phyloP scores from a whole-genome alignment of 2,888 invertebrate genomes.

The Conops quadrifasciatus region DNA sequence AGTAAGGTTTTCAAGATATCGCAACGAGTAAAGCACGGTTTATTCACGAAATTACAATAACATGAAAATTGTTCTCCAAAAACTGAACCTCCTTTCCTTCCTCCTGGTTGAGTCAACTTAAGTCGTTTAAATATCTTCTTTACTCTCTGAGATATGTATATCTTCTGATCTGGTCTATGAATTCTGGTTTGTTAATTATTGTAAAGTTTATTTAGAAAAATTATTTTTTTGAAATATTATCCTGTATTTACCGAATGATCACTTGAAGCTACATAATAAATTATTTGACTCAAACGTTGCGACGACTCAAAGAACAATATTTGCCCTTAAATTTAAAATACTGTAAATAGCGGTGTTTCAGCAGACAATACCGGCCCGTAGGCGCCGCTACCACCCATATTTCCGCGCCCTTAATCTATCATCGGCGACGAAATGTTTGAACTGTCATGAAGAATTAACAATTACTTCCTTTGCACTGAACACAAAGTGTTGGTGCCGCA shows the following conservation, averaged over 20 bases:
- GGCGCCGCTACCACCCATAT: neutral
- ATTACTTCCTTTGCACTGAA: constrained; percentile 23
- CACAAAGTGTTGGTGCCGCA: constrained; percentile 14
- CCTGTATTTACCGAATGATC: constrained; percentile 16
- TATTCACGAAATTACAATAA: too few relatives aligned
- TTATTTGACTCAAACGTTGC: constrained; percentile 19
- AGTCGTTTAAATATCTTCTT: too few relatives aligned
- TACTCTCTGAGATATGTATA: too few relatives aligned
- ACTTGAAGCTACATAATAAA: constrained; percentile 15
- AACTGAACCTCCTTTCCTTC: too few relatives aligned
- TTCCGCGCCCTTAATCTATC: constrained; percentile 12
- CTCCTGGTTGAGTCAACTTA: too few relatives aligned
- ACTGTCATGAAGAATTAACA: constrained; percentile 35
- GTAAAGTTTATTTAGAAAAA: too few relatives aligned
- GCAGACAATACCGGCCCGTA: neutral
- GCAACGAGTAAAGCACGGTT: too few relatives aligned
- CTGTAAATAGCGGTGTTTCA: constrained; percentile 1
- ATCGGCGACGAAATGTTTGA: constrained; percentile 32
- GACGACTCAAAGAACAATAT: constrained; percentile 14
- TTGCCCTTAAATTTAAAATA: constrained; percentile 17
- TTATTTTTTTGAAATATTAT: neutral
- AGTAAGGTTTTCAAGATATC: too few relatives aligned
- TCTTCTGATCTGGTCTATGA: too few relatives aligned
- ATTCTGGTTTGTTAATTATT: too few relatives aligned
- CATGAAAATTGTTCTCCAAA: too few relatives aligned